Evolutionary conservation across 2,797 vertebrate genomes (phyloP).

Genomic region (Poeciliopsis gracilis): DNA sequence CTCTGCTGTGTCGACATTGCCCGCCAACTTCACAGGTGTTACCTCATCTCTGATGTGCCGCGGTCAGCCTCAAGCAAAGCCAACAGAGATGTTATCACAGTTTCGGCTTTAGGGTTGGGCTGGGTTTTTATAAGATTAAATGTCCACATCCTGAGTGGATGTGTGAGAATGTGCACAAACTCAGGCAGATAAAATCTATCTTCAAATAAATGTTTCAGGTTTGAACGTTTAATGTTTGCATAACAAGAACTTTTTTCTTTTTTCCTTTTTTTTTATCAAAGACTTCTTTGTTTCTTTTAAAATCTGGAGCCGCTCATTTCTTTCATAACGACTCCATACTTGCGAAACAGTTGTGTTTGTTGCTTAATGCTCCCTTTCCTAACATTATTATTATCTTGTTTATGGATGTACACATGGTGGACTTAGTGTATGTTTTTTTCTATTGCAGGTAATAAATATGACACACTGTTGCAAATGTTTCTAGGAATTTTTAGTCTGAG

Average conservation of each 20-base stretch:
- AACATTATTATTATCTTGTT: conserved; percentile 53
- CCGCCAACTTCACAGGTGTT: conserved; percentile 40
- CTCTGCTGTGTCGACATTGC: conserved; percentile 20
- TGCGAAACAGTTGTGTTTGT: conserved; percentile 28
- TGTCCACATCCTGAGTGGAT: conserved; percentile 13
- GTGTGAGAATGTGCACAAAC: not conserved
- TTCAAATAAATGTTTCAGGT: not conserved
- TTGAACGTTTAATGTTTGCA: not conserved
- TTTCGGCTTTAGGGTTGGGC: conserved; percentile 25
- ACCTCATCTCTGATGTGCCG: conserved; percentile 57
- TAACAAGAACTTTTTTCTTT: not conserved
- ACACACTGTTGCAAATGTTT: conserved; percentile 15
- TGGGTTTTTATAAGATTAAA: conserved; percentile 34
- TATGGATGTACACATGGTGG: conserved; percentile 34
- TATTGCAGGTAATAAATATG: conserved; percentile 17
- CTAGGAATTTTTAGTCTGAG: not conserved
- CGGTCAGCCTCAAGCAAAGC: conserved; percentile 19
- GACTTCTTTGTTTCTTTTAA: not conserved
- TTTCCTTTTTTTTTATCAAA: not conserved
- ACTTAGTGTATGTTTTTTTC: conserved; percentile 21
- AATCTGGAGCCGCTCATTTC: not conserved
- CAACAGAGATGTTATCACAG: conserved; percentile 50
- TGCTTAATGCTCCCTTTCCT: conserved; percentile 24
- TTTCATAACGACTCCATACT: not conserved
- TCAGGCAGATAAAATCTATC: not conserved